These are phyloP conservation scores for Cosmopolites sordidus DNA, from an alignment of 2,888 invertebrate genomes.

Conservation along the genomic window DNA sequence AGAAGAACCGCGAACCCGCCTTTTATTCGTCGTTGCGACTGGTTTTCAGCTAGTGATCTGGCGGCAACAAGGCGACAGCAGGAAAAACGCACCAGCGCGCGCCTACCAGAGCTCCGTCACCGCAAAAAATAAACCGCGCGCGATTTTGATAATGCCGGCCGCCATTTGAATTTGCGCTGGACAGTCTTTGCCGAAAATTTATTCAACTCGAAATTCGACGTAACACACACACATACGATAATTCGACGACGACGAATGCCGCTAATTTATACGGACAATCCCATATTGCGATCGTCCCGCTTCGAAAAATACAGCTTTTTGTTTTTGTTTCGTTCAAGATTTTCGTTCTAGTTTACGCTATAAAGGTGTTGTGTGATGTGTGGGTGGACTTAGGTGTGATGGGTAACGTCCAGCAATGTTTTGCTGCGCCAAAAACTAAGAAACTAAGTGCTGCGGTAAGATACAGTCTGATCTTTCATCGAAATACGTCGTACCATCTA, in stretches of 20 bases:
- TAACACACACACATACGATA: no score
- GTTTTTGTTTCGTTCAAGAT: slow-evolving; percentile 6
- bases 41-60: slow-evolving; percentile 16
- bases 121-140: slow-evolving; percentile 38
- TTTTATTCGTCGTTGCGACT: slow-evolving; percentile 11
- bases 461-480: not conserved
- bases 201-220: slow-evolving; percentile 14
- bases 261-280: slow-evolving; percentile 15
- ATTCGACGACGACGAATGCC: slow-evolving; percentile 6
- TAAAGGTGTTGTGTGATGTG: slow-evolving; percentile 24
- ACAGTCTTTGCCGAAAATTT: slow-evolving; percentile 19
- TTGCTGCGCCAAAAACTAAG: slow-evolving; percentile 36
- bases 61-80: slow-evolving; percentile 4
- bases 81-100: slow-evolving; percentile 13
- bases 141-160: slow-evolving; percentile 29
- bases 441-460: slow-evolving; percentile 19
- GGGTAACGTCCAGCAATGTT: slow-evolving; percentile 41
- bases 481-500: no score
- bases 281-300: slow-evolving; percentile 13
- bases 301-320: slow-evolving; percentile 8
- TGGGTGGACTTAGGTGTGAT: slow-evolving; percentile 31
- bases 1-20: slow-evolving; percentile 16
- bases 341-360: not conserved
- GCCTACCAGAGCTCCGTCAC: slow-evolving; percentile 29
- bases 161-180: slow-evolving; percentile 19